Evolutionary conservation across 2,113 vertebrate genomes (phyloP).

Genomic region (Rhabdomys dilectus): DNA sequence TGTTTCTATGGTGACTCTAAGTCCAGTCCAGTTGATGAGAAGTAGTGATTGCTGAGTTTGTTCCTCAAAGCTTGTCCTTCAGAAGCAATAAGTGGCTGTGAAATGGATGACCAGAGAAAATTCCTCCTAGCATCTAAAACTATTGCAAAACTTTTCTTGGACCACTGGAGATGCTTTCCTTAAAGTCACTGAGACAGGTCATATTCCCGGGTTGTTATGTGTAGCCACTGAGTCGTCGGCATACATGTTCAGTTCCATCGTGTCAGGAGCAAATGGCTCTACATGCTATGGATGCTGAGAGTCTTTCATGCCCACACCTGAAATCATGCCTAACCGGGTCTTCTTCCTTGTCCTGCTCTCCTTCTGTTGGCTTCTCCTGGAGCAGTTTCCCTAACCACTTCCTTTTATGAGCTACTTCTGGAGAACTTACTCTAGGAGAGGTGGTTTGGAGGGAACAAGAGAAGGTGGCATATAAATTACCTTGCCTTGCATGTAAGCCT

Average conservation of each 20-base stretch:
- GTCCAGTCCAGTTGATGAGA: not conserved
- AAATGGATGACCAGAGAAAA: not conserved
- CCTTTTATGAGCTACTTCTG: not conserved
- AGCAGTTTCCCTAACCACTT: not conserved
- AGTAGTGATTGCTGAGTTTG: not conserved
- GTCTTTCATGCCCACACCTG: not conserved
- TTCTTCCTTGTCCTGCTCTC: not conserved
- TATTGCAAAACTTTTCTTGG: not conserved
- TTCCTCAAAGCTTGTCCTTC: not conserved
- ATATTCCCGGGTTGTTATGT: not conserved
- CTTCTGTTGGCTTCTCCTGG: not conserved
- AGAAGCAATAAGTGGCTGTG: not conserved
- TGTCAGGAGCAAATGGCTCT: not conserved
- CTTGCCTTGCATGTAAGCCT: not conserved
- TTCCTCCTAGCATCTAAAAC: not conserved
- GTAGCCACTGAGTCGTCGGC: not conserved
- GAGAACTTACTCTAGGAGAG: not conserved
- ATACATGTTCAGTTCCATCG: not conserved
- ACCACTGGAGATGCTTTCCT: not conserved
- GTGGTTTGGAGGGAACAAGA: not conserved
- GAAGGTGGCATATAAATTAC: not conserved
- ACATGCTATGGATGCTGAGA: not conserved
- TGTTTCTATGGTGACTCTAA: not conserved
- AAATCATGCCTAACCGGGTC: not conserved
- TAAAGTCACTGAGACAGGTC: not conserved